These are phyloP conservation scores for Montifringilla adamsi DNA, from an alignment of 2,113 vertebrate genomes.

Conservation along the genomic window DNA sequence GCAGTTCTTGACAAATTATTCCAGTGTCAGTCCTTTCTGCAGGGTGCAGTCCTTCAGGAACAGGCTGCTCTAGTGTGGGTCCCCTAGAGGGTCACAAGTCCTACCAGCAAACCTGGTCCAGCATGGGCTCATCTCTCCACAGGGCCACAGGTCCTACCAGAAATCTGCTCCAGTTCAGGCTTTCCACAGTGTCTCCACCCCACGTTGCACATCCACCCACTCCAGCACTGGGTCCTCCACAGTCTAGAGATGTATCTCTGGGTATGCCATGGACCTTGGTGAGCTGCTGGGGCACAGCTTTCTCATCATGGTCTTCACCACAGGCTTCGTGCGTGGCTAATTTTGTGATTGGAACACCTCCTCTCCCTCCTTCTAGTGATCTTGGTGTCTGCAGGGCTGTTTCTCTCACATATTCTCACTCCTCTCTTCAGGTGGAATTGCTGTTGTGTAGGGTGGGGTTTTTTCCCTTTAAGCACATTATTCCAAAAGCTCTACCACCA, in stretches of 20 bases:
- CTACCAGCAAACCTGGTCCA: not conserved
- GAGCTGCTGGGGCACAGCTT: not conserved
- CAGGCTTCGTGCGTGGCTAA: rapidly evolving
- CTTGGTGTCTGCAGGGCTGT: not conserved
- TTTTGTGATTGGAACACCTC: not conserved
- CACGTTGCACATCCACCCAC: too few relatives aligned
- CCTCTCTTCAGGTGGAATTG: not conserved
- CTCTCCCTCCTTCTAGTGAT: not conserved
- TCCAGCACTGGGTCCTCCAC: not conserved
- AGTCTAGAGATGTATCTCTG: not conserved
- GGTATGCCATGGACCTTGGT: not conserved
- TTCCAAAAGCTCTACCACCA: rapidly evolving
- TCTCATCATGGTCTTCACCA: not conserved
- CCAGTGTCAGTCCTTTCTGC: not conserved
- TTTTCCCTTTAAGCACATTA: not conserved
- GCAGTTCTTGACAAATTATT: not conserved
- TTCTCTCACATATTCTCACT: not conserved
- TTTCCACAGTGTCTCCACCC: too few relatives aligned
- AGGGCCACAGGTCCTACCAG: too few relatives aligned
- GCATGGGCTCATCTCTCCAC: too few relatives aligned
- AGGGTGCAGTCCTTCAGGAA: not conserved
- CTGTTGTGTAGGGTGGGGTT: not conserved
- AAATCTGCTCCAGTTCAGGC: too few relatives aligned
- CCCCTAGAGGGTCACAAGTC: not conserved
- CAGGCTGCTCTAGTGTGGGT: not conserved